These are phyloP conservation scores for Pteropus rufus DNA, from an alignment of 2,797 vertebrate genomes.

Conservation along the genomic window DNA sequence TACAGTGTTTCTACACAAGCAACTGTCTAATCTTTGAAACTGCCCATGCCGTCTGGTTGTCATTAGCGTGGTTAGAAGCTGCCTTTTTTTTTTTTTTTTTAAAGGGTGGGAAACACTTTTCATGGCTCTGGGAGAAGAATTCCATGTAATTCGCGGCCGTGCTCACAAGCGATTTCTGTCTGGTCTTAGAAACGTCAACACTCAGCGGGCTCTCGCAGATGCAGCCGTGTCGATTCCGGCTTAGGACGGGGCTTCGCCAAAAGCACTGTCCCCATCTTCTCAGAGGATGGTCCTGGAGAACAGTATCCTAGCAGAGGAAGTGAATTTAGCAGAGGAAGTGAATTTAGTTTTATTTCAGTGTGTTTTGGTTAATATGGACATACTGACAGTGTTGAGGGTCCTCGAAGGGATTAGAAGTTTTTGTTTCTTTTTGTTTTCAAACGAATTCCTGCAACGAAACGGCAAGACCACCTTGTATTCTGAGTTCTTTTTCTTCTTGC, in stretches of 20 bases:
- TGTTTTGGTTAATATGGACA: neutral
- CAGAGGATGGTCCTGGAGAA: neutral
- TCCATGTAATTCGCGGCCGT: neutral
- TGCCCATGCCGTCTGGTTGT: constrained; percentile 45
- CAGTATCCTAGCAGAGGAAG: neutral
- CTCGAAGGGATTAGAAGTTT: neutral
- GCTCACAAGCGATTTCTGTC: neutral
- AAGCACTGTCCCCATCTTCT: neutral
- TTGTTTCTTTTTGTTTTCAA: no score
- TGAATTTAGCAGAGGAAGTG: neutral
- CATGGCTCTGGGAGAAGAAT: constrained; percentile 52
- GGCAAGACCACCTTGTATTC: neutral
- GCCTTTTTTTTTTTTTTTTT: neutral
- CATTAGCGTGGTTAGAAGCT: constrained; percentile 35
- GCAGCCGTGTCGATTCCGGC: neutral
- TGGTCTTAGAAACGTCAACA: constrained; percentile 11
- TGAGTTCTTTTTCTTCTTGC: neutral
- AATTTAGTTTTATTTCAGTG: neutral
- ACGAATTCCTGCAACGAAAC: neutral
- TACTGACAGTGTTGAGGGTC: neutral
- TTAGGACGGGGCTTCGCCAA: neutral
- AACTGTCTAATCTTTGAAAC: constrained; percentile 30
- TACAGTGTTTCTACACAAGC: constrained; percentile 64
- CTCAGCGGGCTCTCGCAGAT: neutral
- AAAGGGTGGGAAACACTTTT: constrained; percentile 57